A percentile compares a stretch with the other conserved stretches of the same genome.
phyloP scores from a whole-genome alignment of 2,113 vertebrate species.

The Cisticola juncidis region DNA sequence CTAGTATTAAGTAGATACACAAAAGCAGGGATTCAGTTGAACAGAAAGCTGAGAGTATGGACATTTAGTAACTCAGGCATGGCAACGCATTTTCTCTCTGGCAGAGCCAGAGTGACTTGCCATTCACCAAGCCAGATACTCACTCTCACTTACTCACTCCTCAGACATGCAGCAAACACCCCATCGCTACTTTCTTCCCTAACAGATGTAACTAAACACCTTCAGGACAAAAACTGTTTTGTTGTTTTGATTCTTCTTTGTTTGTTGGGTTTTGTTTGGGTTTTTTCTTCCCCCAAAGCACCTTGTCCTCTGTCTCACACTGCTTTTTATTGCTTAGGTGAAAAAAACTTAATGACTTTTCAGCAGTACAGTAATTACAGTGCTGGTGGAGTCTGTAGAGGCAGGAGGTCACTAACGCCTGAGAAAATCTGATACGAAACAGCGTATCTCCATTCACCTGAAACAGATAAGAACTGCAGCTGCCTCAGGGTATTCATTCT shows the following conservation, averaged over 20 bases:
- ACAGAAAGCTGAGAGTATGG: neutral
- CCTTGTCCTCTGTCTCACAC: neutral
- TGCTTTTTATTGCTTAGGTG: neutral
- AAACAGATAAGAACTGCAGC: slow-evolving; percentile 12
- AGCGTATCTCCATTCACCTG: neutral
- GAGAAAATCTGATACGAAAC: slow-evolving; percentile 12
- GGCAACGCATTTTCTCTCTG: neutral
- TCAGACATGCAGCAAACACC: neutral
- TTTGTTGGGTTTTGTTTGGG: neutral
- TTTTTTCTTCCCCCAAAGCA: neutral
- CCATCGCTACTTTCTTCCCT: neutral
- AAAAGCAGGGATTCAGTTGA: neutral
- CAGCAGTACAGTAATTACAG: neutral
- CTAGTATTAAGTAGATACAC: neutral
- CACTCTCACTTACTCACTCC: neutral
- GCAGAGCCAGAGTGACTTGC: neutral
- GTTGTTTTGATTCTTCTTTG: neutral
- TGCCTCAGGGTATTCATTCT: slow-evolving; percentile 20
- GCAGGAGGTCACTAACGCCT: slow-evolving; percentile 12
- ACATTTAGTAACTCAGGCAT: neutral
- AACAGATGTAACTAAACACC: neutral
- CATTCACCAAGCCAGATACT: neutral
- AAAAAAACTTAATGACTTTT: slow-evolving; percentile 12
- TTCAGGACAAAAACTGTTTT: neutral
- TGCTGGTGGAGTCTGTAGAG: neutral